Evolutionary conservation across 2,113 vertebrate species (phyloP).

Genomic region (Mastomys natalensis): DNA sequence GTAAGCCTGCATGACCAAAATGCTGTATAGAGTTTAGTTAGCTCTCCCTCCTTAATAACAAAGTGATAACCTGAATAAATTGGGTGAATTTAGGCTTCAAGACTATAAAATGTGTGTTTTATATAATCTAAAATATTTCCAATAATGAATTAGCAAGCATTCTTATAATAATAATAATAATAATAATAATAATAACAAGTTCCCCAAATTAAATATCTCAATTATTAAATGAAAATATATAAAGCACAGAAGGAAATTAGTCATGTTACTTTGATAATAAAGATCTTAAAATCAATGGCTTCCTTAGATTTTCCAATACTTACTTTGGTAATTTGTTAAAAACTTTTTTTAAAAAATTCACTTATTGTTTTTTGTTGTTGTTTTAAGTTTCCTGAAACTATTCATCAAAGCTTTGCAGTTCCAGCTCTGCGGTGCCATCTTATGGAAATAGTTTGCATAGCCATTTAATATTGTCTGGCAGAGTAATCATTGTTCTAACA

Average conservation of each 20-base stretch:
- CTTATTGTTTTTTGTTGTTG: not conserved
- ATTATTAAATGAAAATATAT: slow-evolving; percentile 29
- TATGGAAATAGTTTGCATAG: slow-evolving; percentile 63
- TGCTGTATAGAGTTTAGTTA: not conserved
- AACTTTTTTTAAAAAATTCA: not conserved
- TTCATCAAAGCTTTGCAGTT: slow-evolving; percentile 45
- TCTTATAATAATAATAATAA: not conserved
- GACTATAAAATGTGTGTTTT: not conserved
- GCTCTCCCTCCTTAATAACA: not conserved
- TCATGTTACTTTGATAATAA: slow-evolving; percentile 58
- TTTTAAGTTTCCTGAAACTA: not conserved
- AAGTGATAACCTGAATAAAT: not conserved
- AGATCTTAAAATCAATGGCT: slow-evolving; percentile 41
- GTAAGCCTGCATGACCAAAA: not conserved
- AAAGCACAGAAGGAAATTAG: slow-evolving; percentile 1
- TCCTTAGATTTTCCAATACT: slow-evolving; percentile 14
- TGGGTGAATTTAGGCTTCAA: not conserved
- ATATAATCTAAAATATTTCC: not conserved
- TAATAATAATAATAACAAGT: slow-evolving; percentile 9
- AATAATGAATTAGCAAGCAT: not conserved
- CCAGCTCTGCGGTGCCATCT: slow-evolving; percentile 74
- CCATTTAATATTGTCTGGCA: slow-evolving; percentile 55
- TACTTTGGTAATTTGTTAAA: slow-evolving; percentile 1
- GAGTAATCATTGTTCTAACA: slow-evolving; percentile 72
- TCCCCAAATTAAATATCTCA: slow-evolving; percentile 28